phyloP scores from a whole-genome alignment of 2,797 vertebrate genomes.

The Oophaga sylvatica region DNA sequence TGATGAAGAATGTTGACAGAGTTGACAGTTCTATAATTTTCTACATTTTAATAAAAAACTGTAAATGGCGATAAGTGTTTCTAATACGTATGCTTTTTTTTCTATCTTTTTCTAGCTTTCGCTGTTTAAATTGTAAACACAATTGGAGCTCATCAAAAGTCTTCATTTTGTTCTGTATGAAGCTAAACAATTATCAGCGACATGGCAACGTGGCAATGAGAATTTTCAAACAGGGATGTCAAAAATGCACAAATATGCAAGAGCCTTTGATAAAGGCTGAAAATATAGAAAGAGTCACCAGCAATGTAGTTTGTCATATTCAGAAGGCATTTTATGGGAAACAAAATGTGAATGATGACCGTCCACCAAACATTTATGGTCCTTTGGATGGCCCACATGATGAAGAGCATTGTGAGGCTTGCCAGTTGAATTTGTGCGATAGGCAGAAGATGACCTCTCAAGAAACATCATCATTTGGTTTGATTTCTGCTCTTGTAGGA shows the following conservation, averaged over 20 bases:
- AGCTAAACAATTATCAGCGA: constrained; percentile 56
- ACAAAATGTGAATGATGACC: not conserved
- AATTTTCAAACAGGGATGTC: constrained; percentile 68
- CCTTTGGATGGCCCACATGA: constrained; percentile 3
- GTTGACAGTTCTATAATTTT: not conserved
- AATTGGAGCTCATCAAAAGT: constrained; percentile 67
- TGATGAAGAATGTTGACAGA: not conserved
- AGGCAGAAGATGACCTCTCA: not conserved
- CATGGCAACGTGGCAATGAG: constrained; percentile 66
- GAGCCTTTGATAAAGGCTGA: constrained; percentile 66
- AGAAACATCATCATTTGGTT: not conserved
- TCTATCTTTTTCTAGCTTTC: constrained; percentile 63
- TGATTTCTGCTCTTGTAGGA: not conserved
- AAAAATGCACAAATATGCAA: constrained; percentile 63
- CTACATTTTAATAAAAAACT: not conserved
- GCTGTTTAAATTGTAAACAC: constrained; percentile 67
- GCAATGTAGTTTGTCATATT: constrained; percentile 65
- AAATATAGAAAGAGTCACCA: constrained; percentile 64
- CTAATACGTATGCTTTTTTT: not conserved
- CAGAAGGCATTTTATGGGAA: constrained; percentile 60
- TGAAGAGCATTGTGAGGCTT: constrained; percentile 59
- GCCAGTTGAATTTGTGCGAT: constrained; percentile 23
- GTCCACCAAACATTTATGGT: not conserved
- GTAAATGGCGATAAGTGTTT: not conserved
- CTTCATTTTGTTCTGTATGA: constrained; percentile 69